Percentiles rank a stretch among this genome's conserved stretches.
Evolutionary conservation across 2,888 invertebrate genomes (phyloP).

Genomic region (Mystacides longicornis): DNA sequence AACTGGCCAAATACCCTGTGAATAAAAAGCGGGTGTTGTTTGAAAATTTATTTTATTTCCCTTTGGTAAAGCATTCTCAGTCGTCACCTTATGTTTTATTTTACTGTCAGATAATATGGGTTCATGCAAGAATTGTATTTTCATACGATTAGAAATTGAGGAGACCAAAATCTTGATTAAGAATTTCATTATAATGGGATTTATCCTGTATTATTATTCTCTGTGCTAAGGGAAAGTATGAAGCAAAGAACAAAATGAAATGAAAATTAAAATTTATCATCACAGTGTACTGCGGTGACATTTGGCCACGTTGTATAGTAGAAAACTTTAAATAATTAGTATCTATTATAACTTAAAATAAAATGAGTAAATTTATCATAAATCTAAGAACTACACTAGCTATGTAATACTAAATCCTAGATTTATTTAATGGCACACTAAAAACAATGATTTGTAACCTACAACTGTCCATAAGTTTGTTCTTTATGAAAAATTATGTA

Average conservation of each 20-base stretch:
- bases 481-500: not conserved
- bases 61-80: no score
- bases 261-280: not conserved
- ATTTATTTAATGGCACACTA: constrained; percentile 1
- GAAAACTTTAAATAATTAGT: not conserved
- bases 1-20: no score
- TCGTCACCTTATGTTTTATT: no score
- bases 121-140: no score
- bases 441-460: not conserved
- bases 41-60: no score
- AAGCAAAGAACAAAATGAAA: not conserved
- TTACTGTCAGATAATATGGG: no score
- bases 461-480: not conserved
- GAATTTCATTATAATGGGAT: no score
- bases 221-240: no score
- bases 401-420: not conserved
- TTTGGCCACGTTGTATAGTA: not conserved
- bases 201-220: no score
- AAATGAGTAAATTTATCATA: not conserved
- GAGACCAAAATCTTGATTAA: no score
- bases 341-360: not conserved
- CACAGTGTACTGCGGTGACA: constrained; percentile 1
- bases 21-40: no score
- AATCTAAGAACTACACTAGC: not conserved
- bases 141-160: no score